Conservation (phyloP, 1,140 invertebrate species). For the Saccostrea echinata region DNA sequence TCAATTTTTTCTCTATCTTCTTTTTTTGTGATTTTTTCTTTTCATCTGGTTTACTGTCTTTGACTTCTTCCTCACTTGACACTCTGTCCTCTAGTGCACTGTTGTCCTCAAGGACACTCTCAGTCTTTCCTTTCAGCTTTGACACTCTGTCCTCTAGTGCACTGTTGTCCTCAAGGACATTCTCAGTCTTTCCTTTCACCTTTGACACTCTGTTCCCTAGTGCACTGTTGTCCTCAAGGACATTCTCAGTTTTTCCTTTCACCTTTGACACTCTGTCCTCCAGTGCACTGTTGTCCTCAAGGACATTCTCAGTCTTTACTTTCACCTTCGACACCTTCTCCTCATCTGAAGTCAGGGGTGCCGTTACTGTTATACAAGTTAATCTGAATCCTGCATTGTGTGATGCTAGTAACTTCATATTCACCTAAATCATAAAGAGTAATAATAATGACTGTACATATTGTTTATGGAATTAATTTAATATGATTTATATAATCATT, state of each 20-base stretch:
- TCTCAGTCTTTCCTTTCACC: background rate
- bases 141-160: background rate
- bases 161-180: background rate
- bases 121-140: background rate
- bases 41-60: background rate
- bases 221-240: background rate
- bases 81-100: background rate
- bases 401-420: slow-evolving; percentile 3
- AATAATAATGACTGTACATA: background rate
- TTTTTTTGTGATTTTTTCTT: background rate
- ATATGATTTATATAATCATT: too few relatives aligned
- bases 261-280: background rate
- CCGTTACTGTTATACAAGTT: slow-evolving; percentile 49
- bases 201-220: background rate
- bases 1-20: background rate
- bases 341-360: background rate
- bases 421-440: slow-evolving; percentile 41
- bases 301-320: background rate
- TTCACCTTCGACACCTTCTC: background rate
- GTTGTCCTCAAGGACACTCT: background rate
- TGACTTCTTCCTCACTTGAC: background rate
- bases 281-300: background rate
- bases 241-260: background rate
- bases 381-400: slow-evolving; percentile 47
- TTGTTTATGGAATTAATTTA: background rate